Evolutionary conservation across 2,888 invertebrate genomes (phyloP).

Genomic region (Cistogaster globosa): DNA sequence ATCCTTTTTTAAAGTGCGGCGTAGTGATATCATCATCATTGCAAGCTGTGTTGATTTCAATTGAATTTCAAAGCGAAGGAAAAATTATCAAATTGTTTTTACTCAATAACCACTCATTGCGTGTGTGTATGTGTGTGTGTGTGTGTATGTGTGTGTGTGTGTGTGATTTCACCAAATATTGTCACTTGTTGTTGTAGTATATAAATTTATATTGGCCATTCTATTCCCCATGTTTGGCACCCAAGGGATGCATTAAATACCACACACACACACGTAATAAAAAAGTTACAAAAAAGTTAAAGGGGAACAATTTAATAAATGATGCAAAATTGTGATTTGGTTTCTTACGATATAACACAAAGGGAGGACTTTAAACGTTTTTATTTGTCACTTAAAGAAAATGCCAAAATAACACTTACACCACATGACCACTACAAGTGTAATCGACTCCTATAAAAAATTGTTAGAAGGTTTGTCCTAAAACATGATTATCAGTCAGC

Average conservation of each 20-base stretch:
- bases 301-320: slow-evolving; percentile 35
- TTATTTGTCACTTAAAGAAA: not conserved
- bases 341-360: not conserved
- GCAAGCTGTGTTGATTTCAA: slow-evolving; percentile 53
- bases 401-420: too few species aligned
- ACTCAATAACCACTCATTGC: slow-evolving; percentile 6
- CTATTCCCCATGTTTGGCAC: slow-evolving; percentile 28
- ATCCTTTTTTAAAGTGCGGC: slow-evolving; percentile 33
- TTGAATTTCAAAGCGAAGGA: slow-evolving; percentile 32
- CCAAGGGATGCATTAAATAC: slow-evolving; percentile 63
- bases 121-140: not conserved
- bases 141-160: too few species aligned
- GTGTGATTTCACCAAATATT: not conserved
- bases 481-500: too few species aligned
- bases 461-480: too few species aligned
- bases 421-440: too few species aligned
- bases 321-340: slow-evolving; percentile 19
- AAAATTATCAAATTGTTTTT: slow-evolving; percentile 28
- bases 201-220: slow-evolving; percentile 44
- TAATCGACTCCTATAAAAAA: too few species aligned
- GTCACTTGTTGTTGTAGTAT: slow-evolving; percentile 17
- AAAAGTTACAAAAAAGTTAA: slow-evolving; percentile 13
- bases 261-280: not conserved
- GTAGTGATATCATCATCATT: slow-evolving; percentile 59
- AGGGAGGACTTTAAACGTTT: too few species aligned